Percentiles rank a stretch among this genome's conserved stretches.
These are phyloP conservation scores for Numida meleagris DNA, from an alignment of 2,113 vertebrate species.

Conservation along the genomic window DNA sequence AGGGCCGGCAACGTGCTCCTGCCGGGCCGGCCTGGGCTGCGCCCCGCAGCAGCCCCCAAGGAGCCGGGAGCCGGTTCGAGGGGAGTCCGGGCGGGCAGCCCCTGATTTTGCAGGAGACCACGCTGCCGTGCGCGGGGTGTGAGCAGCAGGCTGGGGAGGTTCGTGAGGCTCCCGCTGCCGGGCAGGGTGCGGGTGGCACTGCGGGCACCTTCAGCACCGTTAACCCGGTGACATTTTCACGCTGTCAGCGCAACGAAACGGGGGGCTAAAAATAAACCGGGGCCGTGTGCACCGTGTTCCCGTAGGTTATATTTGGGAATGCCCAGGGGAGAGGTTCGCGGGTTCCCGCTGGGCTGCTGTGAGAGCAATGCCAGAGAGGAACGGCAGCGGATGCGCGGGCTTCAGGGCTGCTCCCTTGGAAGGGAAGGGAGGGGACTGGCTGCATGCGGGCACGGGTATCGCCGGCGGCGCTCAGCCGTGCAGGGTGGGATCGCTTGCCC, in stretches of 20 bases:
- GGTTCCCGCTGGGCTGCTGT: not conserved
- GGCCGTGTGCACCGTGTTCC: not conserved
- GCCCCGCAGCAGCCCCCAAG: no score
- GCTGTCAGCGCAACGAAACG: not conserved
- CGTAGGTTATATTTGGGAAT: not conserved
- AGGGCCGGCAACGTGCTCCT: no score
- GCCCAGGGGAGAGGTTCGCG: not conserved
- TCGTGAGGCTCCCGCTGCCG: not conserved
- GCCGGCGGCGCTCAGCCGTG: not conserved
- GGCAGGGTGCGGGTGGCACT: not conserved
- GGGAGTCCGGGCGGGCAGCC: no score
- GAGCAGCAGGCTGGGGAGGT: not conserved
- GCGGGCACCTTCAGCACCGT: not conserved
- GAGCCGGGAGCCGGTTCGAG: no score
- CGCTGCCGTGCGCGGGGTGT: no score
- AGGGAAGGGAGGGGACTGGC: not conserved
- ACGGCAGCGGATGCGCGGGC: not conserved
- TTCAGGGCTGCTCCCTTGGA: not conserved
- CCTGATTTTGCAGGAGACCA: no score
- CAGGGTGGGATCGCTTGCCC: fast-evolving
- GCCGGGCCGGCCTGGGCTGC: no score
- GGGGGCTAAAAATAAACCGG: not conserved
- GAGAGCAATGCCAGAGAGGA: not conserved
- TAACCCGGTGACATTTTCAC: slow-evolving; percentile 18
- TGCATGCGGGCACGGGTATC: no score